Base-by-base conservation (phyloP, 1,140 invertebrate species). In the Octopus sinensis region DNA sequence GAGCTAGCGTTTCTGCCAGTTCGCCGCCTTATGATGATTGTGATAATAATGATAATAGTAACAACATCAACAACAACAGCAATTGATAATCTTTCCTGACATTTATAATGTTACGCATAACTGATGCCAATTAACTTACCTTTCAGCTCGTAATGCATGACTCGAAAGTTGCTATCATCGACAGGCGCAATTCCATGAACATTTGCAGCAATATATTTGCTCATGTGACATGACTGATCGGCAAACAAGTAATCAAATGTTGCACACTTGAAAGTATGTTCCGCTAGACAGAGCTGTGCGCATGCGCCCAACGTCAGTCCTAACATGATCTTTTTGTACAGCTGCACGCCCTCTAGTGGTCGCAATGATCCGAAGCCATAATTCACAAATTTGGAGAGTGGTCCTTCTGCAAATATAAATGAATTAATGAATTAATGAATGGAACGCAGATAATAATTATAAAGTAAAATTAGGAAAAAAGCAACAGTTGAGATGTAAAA, bases 61-160 rank as follows among this genome's bases (percentile, higher is more conserved):
- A 43, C 30, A 43, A 43, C 30, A 43, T 2, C 30, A 43, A 2
- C 30, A 43, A 43, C 30, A 43, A 43, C 30, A 43, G 30, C 30
- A 43, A 43, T 43, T 43, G 30, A 43, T 43, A 43, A 43, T 43
- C 30, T 43, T 43, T 3, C 30, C 30, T 43, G 30, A 43, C 30
- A 43, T 43, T 43, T 43, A 43, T 43, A 43, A 43, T 43, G 30
- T 43, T 43, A 76, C 75, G 23, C 10, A 76, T 13, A 17, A 51
- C 4, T 10, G 23, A 17, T n/a, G 75, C 4, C 10, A 76, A 76
- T 80, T 43, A 43, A 43, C 30, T 83, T 82, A 90, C 89, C 88
- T 86, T 88, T 89, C 62, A 85, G 81, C 80, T 90, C 89, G 80
- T 86, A 90, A 81, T 90, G 89, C 86, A 89, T 88, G 13, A 87